Conservation (phyloP, 2,888 invertebrate species). For the Drosophila prostipennis region DNA sequence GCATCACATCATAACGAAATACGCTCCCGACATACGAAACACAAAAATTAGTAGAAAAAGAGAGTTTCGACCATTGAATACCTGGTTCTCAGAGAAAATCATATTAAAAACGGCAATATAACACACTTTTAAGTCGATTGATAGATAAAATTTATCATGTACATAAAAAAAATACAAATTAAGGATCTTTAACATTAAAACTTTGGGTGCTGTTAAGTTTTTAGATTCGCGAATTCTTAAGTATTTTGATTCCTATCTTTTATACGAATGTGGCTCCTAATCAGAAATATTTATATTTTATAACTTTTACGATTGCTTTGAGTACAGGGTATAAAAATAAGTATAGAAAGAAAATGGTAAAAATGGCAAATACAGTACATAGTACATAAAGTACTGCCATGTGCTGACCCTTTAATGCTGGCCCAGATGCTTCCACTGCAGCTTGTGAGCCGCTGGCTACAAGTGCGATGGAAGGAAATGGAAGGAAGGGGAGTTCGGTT, state of each 20-base stretch:
- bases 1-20: constrained; percentile 65
- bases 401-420: constrained; percentile 51
- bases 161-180: no score
- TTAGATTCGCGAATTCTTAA: no score
- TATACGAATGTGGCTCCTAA: no score
- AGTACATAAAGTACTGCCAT: constrained; percentile 22
- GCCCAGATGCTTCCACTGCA: constrained; percentile 13
- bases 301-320: background rate
- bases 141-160: no score
- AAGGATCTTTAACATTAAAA: no score
- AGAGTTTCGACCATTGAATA: background rate
- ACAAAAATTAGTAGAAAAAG: constrained; percentile 52
- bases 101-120: no score
- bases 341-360: constrained; percentile 30
- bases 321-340: constrained; percentile 32
- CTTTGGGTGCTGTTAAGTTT: no score
- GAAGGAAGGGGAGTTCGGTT: constrained; percentile 9
- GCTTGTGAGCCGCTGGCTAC: constrained; percentile 29
- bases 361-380: constrained; percentile 16
- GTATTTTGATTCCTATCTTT: no score
- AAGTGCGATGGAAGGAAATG: constrained; percentile 3
- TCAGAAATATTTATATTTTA: no score
- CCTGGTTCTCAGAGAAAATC: background rate
- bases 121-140: no score
- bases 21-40: constrained; percentile 40